These are phyloP conservation scores for Asteroscopus sphinx DNA, from an alignment of 2,888 invertebrate species.

Conservation along the genomic window DNA sequence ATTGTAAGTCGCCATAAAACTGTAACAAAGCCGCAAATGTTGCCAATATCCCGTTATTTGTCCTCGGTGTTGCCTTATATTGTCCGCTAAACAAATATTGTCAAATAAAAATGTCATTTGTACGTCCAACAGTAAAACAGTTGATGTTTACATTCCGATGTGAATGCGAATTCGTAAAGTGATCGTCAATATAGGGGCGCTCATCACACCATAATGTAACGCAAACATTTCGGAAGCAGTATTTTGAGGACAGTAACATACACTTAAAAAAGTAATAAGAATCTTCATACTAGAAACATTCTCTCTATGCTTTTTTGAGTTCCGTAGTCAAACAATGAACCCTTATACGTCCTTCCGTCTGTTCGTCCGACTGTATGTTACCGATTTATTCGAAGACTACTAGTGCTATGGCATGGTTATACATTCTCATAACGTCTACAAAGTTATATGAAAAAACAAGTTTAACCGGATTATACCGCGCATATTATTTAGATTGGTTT, in stretches of 20 bases:
- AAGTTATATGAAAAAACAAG: no score
- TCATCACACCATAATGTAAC: conserved; percentile 56
- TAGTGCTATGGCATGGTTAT: no score
- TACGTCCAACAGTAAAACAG: conserved; percentile 47
- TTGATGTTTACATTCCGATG: conserved; percentile 65
- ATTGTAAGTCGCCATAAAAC: conserved; percentile 19
- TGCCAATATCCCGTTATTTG: conserved; percentile 38
- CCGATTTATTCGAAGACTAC: no score
- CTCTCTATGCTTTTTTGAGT: no score
- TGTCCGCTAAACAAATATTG: conserved; percentile 58
- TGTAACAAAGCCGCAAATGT: conserved; percentile 21
- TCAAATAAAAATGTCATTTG: conserved; percentile 60
- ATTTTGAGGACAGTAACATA: neutral
- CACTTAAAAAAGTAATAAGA: no score
- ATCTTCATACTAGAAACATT: no score
- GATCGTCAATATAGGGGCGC: conserved; percentile 37
- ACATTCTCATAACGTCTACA: no score
- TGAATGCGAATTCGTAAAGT: conserved; percentile 64
- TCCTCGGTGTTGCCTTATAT: conserved; percentile 39
- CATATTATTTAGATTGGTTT: no score
- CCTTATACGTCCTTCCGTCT: no score
- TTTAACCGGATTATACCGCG: no score
- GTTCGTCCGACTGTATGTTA: no score
- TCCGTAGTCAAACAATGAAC: no score
- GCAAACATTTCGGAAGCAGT: neutral